Conservation (phyloP, 92 coral and sea anemone genomes). For the Porites cylindrica region DNA sequence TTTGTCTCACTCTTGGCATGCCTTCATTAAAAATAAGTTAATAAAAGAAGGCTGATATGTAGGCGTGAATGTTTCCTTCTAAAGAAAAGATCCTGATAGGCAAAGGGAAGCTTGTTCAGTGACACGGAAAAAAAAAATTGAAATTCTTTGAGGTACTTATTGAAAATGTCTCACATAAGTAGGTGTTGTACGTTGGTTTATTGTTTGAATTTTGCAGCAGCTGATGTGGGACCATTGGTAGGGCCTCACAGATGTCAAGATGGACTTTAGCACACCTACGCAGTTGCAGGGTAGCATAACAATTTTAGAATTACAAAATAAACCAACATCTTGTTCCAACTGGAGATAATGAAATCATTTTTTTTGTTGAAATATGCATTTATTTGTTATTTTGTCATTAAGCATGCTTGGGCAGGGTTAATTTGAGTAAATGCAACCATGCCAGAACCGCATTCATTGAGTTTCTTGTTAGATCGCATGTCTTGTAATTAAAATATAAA, state of each 20-base stretch:
- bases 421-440: conserved; percentile 1
- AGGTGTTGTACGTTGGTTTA: conserved; percentile 51
- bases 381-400: neutral
- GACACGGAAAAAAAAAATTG: neutral
- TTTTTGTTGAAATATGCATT: neutral
- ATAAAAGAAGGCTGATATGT: no score
- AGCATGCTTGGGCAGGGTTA: neutral
- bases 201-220: conserved; percentile 55
- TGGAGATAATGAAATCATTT: conserved; percentile 5
- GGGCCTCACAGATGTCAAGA: conserved; percentile 51
- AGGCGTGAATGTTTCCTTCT: no score
- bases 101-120: neutral
- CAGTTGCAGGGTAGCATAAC: conserved; percentile 58
- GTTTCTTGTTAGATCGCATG: no score
- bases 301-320: neutral
- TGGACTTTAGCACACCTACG: conserved; percentile 49
- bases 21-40: no score
- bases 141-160: neutral
- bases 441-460: neutral
- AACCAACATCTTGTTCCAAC: neutral
- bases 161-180: neutral
- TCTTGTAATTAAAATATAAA: no score
- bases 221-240: conserved; percentile 44
- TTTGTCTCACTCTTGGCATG: no score
- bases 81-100: neutral